A percentile compares a stretch with the other conserved stretches of the same genome.
phyloP scores from a whole-genome alignment of 2,797 vertebrate genomes.

The Basileuterus tristriatus region DNA sequence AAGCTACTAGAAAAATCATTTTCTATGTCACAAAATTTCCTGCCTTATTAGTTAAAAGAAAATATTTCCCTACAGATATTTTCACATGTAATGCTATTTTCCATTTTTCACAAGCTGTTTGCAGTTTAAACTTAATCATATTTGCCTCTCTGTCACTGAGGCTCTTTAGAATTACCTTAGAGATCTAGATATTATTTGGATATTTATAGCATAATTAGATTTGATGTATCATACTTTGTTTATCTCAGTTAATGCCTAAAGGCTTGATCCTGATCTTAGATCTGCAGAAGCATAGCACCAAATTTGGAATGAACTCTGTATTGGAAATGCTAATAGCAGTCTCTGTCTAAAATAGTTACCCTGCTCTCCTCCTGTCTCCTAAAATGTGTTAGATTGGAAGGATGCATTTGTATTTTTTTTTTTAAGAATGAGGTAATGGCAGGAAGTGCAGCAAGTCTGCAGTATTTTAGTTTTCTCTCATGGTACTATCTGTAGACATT shows the following conservation, averaged over 20 bases:
- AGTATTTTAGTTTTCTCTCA: background rate
- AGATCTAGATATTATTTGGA: conserved; percentile 47
- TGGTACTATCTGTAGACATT: background rate
- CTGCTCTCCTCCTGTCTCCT: background rate
- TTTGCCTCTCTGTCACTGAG: conserved; percentile 3
- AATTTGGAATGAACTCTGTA: conserved; percentile 23
- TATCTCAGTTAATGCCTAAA: conserved; percentile 46
- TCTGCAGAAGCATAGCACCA: conserved; percentile 2
- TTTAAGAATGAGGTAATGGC: background rate
- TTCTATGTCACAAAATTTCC: conserved; percentile 29
- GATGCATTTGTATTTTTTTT: background rate
- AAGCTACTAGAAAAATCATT: conserved; percentile 20
- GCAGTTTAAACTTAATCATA: conserved; percentile 43
- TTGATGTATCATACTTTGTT: conserved; percentile 49
- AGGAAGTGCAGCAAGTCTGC: background rate
- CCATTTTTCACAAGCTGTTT: conserved; percentile 51
- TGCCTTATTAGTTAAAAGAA: conserved; percentile 41
- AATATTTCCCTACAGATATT: conserved; percentile 42
- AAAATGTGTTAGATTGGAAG: conserved; percentile 8
- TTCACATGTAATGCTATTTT: conserved; percentile 48
- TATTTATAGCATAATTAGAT: conserved; percentile 51
- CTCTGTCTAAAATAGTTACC: conserved; percentile 17
- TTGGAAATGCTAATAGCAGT: conserved; percentile 21
- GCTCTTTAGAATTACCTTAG: conserved; percentile 36
- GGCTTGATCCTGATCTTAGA: conserved; percentile 40